Evolutionary conservation across 2,888 invertebrate genomes (phyloP), one percentile per base, ranked within the genome.

Genomic region (Drosophila merina): DNA sequence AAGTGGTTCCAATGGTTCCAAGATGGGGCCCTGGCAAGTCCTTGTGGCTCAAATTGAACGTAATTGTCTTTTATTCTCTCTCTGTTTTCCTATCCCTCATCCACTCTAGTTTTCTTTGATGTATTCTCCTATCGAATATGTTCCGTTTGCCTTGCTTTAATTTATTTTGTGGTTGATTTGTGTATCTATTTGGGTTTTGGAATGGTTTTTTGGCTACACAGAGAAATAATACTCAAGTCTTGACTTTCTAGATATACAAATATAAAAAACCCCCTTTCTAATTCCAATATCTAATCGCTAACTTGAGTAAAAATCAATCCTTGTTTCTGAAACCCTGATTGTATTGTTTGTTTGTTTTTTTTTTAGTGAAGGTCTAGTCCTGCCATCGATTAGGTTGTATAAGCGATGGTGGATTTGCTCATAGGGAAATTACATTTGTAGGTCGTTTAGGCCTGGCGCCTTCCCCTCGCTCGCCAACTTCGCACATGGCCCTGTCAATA

Each of bases 21-120:
- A 68, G 58, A 56, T 42, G n/a, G 40, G 14, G 20, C 33, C 33
- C 33, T 33, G 33, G 33, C 4, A n/a, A 36, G 72, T 77, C 71
- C 68, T 79, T 71, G 71, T 67, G 69, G 67, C 52, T 66, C 59
- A 77, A 86, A 82, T 79, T 70, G 66, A 56, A 69, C 67, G 80
- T 86, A 86, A 86, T 86, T 86, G 86, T 75, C 72, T 72, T 52
- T 49, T 12, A 6, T 25, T 56, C 57, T 45, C 30, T 36, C 5
- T 50, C 33, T 30, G 38, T 14, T 20, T 42, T 42, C 40, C 14
- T 8, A 14, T 42, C 8, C 20, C 40, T 42, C 40, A 3, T 6
- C 40, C 40, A 12, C 40, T 49, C 31, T 42, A 40, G 63, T 56
- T 59, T 40, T 36, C 50, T 56, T 60, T 70, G 66, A 64, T 64